These are phyloP conservation scores for Halictus quadricinctus DNA, from an alignment of 2,888 invertebrate genomes.

Conservation along the genomic window DNA sequence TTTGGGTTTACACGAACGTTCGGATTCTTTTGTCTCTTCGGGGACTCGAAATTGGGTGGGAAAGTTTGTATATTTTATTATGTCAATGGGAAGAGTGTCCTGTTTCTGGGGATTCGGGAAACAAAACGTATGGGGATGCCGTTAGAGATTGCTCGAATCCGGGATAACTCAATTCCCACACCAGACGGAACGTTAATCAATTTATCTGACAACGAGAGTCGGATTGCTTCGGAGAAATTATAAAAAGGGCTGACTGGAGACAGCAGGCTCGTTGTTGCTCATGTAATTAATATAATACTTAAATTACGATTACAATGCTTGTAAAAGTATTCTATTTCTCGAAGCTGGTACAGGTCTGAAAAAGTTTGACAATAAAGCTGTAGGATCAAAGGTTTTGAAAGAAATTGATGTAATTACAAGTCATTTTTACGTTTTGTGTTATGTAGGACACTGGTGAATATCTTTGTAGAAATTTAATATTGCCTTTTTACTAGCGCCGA, in stretches of 20 bases:
- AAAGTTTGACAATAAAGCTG: too few relatives aligned
- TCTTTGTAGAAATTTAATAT: background rate
- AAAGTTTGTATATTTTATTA: constrained; percentile 43
- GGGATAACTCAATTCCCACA: background rate
- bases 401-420: too few relatives aligned
- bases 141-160: background rate
- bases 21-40: constrained; percentile 36
- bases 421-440: too few relatives aligned
- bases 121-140: background rate
- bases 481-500: background rate
- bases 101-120: constrained; percentile 1
- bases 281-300: background rate
- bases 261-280: background rate
- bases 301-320: background rate
- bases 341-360: too few relatives aligned
- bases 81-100: constrained; percentile 13
- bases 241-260: background rate
- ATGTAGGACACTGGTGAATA: background rate
- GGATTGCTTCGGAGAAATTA: background rate
- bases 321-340: background rate
- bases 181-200: constrained; percentile 1
- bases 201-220: background rate
- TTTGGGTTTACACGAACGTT: constrained; percentile 31
- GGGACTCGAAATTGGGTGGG: constrained; percentile 30
- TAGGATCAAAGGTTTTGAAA: too few relatives aligned